These are phyloP conservation scores for Cataglyphis cursor DNA, from an alignment of 2,888 invertebrate species.

Conservation along the genomic window DNA sequence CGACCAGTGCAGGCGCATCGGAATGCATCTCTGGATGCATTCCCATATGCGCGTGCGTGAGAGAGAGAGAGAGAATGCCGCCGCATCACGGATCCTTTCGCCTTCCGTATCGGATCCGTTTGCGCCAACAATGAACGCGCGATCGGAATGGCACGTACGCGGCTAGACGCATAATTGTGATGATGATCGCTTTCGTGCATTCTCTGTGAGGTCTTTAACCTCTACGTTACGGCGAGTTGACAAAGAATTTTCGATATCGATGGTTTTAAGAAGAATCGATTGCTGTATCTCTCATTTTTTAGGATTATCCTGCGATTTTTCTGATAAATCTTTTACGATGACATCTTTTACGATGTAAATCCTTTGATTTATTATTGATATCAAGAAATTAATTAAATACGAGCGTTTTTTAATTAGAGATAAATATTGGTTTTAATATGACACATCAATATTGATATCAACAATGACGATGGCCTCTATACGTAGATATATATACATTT, in stretches of 20 bases:
- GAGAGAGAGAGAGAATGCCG: constrained; percentile 5
- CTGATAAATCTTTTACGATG: not conserved
- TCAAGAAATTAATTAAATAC: not conserved
- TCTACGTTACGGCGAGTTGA: not conserved
- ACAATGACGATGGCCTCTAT: not conserved
- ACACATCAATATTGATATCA: too few relatives aligned
- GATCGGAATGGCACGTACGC: constrained; percentile 50
- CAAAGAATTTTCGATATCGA: not conserved
- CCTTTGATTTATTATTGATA: not conserved
- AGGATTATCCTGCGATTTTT: not conserved
- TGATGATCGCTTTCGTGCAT: not conserved
- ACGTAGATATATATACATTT: not conserved
- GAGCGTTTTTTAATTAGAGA: not conserved
- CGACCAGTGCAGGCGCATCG: constrained; percentile 51
- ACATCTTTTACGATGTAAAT: not conserved
- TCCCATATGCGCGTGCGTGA: constrained; percentile 19
- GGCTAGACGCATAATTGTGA: constrained; percentile 35
- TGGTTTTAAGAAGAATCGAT: not conserved
- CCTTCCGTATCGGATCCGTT: constrained; percentile 28
- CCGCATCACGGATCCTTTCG: constrained; percentile 36
- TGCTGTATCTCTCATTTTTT: not conserved
- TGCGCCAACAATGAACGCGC: constrained; percentile 4
- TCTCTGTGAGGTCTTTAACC: constrained; percentile 18
- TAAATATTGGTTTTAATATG: not conserved
- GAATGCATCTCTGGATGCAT: constrained; percentile 47